Base-by-base conservation (phyloP, 1,140 invertebrate species). In the Steinernema khuongi region DNA sequence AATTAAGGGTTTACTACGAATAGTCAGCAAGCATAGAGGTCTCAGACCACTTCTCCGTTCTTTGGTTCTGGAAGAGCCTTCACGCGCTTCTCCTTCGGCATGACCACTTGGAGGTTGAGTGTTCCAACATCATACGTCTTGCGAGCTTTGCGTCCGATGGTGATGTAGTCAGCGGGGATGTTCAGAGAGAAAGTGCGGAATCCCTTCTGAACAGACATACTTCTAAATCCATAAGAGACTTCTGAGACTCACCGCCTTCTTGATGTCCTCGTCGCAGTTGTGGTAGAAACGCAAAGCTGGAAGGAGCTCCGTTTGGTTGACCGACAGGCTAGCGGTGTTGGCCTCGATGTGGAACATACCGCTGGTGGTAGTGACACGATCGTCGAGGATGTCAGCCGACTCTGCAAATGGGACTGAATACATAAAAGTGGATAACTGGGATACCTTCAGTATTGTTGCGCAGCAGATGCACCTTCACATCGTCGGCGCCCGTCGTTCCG, bases 311-410 rank as follows among this genome's bases (percentile, higher is more conserved):
- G 74, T 73, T 60, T 77, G 74, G 31, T 74, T 76, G 17, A 73
- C 28, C 22, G 73, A 70, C 44, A 72, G 75, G 30, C 76, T 70
- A 31, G 71, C 75, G 19, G 74, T 77, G 41, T 76, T 77, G 31
- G 74, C 76, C 44, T 77, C 74, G 11, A 77, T 26, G 32, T 75
- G 74, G 76, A 77, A 77, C 74, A 75, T 77, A 28, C 76, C 76
- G 30, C 30, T 30, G 33, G 33, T 36, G 31, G 70, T 74, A n/a
- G 74, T 68, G n/a, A 33, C 36, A 4, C 50, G 31, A 28, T 77
- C 70, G 31, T 77, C 76, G 36, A 77, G 22, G n/a, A 77, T 66
- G 66, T 77, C 73, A 26, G n/a, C 43, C 28, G 73, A 33, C 28
- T 72, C 76, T 76, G 67, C 26, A 76, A 41, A 0, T 29, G 11